These are phyloP conservation scores for Apodemia zela DNA, from an alignment of 2,888 invertebrate genomes.

Conservation along the genomic window DNA sequence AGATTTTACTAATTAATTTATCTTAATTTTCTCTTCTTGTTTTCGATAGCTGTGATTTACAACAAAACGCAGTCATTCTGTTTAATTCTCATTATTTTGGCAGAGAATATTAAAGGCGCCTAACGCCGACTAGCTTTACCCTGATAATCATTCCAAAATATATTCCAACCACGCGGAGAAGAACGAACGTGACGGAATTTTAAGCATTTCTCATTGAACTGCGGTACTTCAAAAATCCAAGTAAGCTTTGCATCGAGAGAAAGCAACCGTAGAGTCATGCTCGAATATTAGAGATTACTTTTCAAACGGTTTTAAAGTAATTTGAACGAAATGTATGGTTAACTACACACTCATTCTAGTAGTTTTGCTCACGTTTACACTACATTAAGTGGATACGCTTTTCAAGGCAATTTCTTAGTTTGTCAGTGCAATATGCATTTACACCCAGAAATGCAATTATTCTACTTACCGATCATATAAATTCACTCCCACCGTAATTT, in stretches of 20 bases:
- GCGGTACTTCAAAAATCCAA: slow-evolving; percentile 10
- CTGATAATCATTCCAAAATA: slow-evolving; percentile 9
- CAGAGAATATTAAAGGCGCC: slow-evolving; percentile 1
- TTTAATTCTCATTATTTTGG: background rate
- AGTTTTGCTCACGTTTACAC: too few relatives aligned
- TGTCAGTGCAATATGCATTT: too few relatives aligned
- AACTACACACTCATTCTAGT: background rate
- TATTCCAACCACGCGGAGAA: slow-evolving; percentile 7
- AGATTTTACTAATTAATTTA: too few relatives aligned
- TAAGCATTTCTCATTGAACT: slow-evolving; percentile 11
- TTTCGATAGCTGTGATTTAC: background rate
- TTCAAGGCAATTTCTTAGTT: too few relatives aligned
- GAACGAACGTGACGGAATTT: slow-evolving; percentile 9
- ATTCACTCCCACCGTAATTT: too few relatives aligned
- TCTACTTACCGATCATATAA: too few relatives aligned
- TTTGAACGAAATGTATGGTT: background rate
- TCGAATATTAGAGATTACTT: background rate
- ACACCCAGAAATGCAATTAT: too few relatives aligned
- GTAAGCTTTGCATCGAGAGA: slow-evolving; percentile 7
- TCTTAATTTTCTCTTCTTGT: too few relatives aligned
- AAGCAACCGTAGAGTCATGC: background rate
- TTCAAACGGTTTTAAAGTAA: background rate
- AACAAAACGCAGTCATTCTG: background rate
- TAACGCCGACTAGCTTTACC: background rate
- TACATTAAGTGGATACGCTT: too few relatives aligned